Percentiles rank a stretch among this genome's conserved stretches.
Conservation (phyloP, 2,797 vertebrate species). For the Hyperoplus lanceolatus region DNA sequence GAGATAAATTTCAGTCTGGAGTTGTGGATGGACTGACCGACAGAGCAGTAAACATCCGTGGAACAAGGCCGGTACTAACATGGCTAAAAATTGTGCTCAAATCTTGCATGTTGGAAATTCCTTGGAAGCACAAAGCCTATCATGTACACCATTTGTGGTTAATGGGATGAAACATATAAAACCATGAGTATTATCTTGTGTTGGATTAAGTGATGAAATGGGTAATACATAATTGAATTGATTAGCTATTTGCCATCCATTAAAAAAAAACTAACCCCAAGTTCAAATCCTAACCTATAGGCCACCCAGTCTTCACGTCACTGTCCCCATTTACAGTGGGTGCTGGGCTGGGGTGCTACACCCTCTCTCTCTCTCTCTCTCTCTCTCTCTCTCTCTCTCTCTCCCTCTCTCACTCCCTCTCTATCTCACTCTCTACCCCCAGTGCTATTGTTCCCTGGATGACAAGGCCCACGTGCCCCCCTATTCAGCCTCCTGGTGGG, state of each 20-base stretch:
- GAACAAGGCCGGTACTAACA: background rate
- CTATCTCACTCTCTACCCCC: slow-evolving; percentile 25
- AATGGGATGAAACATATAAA: background rate
- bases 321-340: slow-evolving; percentile 26
- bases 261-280: slow-evolving; percentile 22
- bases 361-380: slow-evolving; percentile 54
- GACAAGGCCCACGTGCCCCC: slow-evolving; percentile 86
- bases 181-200: background rate
- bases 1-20: background rate
- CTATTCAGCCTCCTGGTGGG: slow-evolving; percentile 79
- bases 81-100: background rate
- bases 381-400: slow-evolving; percentile 61
- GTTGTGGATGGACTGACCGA: background rate
- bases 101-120: background rate
- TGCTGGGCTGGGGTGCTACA: slow-evolving; percentile 60
- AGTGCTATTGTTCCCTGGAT: slow-evolving; percentile 82
- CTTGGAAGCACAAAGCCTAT: background rate
- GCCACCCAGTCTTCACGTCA: slow-evolving; percentile 69
- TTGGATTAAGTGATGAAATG: background rate
- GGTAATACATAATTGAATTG: slow-evolving; percentile 3
- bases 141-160: background rate
- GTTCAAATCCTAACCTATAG: slow-evolving; percentile 48
- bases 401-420: slow-evolving; percentile 61
- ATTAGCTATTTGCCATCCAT: slow-evolving; percentile 1
- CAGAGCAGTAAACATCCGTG: background rate